These are phyloP conservation scores for Typhlichthys subterraneus DNA, from an alignment of 2,797 vertebrate genomes.

Conservation along the genomic window DNA sequence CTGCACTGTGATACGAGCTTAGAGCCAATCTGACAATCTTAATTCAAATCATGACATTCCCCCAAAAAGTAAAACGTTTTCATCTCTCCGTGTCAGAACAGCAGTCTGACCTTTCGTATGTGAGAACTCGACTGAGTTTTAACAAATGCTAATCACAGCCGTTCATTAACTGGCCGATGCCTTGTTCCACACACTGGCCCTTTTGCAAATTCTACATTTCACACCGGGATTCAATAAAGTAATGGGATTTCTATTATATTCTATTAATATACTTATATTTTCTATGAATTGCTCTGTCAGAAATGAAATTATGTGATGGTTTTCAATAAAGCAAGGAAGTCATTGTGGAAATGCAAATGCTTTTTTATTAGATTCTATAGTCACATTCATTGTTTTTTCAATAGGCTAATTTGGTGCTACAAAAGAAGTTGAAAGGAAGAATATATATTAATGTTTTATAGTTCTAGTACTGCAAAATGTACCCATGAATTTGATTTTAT, in stretches of 20 bases:
- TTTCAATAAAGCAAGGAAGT: constrained; percentile 40
- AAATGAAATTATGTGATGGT: constrained; percentile 44
- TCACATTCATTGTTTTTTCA: constrained; percentile 34
- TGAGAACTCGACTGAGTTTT: constrained; percentile 77
- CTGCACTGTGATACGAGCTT: constrained; percentile 76
- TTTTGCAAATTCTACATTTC: constrained; percentile 61
- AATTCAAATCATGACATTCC: constrained; percentile 86
- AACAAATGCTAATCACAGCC: constrained; percentile 80
- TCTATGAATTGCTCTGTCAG: constrained; percentile 48
- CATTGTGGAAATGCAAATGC: constrained; percentile 38
- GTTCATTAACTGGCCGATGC: constrained; percentile 71
- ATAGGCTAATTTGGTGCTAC: constrained; percentile 33
- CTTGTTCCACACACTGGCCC: constrained; percentile 19
- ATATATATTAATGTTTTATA: constrained; percentile 28
- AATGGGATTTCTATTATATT: constrained; percentile 60
- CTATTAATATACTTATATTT: constrained; percentile 58
- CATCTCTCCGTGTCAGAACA: constrained; percentile 76
- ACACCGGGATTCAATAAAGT: constrained; percentile 56
- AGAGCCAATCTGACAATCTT: constrained; percentile 85
- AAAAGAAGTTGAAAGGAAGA: constrained; percentile 2
- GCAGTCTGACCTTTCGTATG: constrained; percentile 78
- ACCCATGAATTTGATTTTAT: constrained; percentile 20
- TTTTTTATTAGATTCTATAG: constrained; percentile 37
- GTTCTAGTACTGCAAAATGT: constrained; percentile 29
- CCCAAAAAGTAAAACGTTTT: constrained; percentile 74